Evolutionary conservation across 2,797 vertebrate species (phyloP).

Genomic region (Phoebastria nigripes): DNA sequence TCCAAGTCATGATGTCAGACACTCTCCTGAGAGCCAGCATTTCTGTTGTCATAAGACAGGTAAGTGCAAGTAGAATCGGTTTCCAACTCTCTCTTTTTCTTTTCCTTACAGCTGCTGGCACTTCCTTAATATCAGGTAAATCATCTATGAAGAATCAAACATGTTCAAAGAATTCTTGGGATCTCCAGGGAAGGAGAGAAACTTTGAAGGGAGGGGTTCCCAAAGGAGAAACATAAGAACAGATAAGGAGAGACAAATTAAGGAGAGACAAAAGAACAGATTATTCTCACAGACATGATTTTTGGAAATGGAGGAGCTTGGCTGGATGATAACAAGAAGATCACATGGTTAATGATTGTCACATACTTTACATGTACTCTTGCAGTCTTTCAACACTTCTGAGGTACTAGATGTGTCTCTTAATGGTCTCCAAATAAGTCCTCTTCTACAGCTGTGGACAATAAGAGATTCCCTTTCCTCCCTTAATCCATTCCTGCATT

Average conservation of each 20-base stretch:
- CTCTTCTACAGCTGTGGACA: neutral
- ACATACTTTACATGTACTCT: neutral
- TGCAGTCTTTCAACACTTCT: neutral
- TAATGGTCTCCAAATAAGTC: neutral
- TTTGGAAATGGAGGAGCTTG: neutral
- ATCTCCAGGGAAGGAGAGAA: neutral
- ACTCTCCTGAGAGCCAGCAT: neutral
- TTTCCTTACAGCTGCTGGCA: neutral
- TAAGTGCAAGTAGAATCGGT: neutral
- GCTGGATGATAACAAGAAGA: neutral
- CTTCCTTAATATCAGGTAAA: neutral
- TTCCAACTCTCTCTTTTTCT: neutral
- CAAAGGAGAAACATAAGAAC: neutral
- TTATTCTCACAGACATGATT: neutral
- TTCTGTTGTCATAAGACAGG: neutral
- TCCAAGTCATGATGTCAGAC: neutral
- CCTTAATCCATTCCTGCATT: neutral
- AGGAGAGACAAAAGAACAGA: neutral
- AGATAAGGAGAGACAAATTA: neutral
- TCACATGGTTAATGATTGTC: rapidly evolving
- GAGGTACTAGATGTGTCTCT: neutral
- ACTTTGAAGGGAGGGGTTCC: neutral
- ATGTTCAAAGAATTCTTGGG: neutral
- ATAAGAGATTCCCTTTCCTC: neutral
- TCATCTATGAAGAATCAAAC: neutral